Evolutionary conservation across 2,113 vertebrate genomes (phyloP), one percentile per base, ranked within the genome.

Genomic region (Cyprinodon brontotheroides): DNA sequence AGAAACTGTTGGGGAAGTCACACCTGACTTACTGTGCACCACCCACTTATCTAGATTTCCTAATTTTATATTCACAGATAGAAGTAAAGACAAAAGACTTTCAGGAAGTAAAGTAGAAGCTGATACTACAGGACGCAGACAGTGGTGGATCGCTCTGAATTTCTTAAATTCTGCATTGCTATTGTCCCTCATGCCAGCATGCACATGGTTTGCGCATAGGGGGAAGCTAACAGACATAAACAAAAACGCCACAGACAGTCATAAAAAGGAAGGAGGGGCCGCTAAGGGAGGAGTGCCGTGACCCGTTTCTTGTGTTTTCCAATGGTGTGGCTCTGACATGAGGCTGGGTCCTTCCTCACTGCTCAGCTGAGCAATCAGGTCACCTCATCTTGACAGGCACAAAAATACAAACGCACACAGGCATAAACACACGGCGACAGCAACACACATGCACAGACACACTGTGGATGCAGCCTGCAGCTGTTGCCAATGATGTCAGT

Each of bases 291-390:
- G 65, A 76, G 87, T 79, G 78, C 80, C 86, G 81, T 86, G 90
- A 81, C 81, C 89, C 86, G 77, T 81, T 85, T 87, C 81, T 74
- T 68, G 75, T 78, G 70, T 47, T 70, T 74, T 74, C 68, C 80
- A 88, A 85, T 80, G 88, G 82, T 78, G 86, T 69, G 39, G 45
- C 81, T 84, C 86, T 87, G 85, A 89, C 89, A 89, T 81, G 81
- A 85, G 77, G 85, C 83, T 68, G 87, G 91, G 75, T 90, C 89
- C 92, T 92, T 91, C 87, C 90, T 93, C 89, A 72, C 92, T 93
- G 90, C 90, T 89, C 92, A 93, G 93, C 92, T 93, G 93, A 94
- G 93, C 92, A 94, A 94, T 94, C 94, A 94, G 94, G 93, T 93
- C 94, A 94, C 79, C 87, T 84, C 86, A 74, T 91, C 88, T 89